Evolutionary conservation across 2,888 invertebrate genomes (phyloP), one percentile per base, ranked within the genome.

Genomic region (Gerris lacustris): DNA sequence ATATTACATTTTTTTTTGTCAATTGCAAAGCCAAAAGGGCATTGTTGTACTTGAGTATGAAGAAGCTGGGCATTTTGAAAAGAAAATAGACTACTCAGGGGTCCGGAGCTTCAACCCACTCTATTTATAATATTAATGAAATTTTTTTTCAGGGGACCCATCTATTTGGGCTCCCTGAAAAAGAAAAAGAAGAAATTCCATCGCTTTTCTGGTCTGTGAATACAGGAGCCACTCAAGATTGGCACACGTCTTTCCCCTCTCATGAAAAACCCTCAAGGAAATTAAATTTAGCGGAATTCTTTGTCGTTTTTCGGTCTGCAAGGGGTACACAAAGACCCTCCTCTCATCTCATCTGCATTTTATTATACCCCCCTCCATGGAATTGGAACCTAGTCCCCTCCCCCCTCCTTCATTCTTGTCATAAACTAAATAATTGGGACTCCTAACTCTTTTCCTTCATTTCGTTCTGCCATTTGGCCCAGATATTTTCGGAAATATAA

Each of bases 201-300:
- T 31, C 31, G 31, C 31, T 31, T 31, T 31, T 31, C 31, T 31
- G 31, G 31, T 31, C 31, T 31, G 31, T 31, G 31, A 31, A 31
- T 31, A 31, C 31, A 31, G 31, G 31, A 31, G 31, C 31, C 31
- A 31, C 31, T 31, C 31, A 15, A 55, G 55, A 55, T 55, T 55
- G 55, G 55, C 55, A 55, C 55, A 55, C 55, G 55, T 55, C 55
- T 55, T 31, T 31, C 31, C 31, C 31, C 31, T 31, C 31, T 31
- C 31, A 31, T 31, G 31, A 31, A 31, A 15, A 9, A 55, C 55
- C 15, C 55, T 15, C 55, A 15, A 55, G 55, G 55, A 55, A 55
- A 55, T 55, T 55, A 55, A 55, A 55, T 55, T 55, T 55, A 55
- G 55, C 55, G 55, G 55, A 55, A 55, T 55, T 55, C 55, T 55